Evolutionary conservation across 1,140 invertebrate genomes (phyloP), one percentile per base, ranked within the genome.

Genomic region (Polypedilum pembai): DNA sequence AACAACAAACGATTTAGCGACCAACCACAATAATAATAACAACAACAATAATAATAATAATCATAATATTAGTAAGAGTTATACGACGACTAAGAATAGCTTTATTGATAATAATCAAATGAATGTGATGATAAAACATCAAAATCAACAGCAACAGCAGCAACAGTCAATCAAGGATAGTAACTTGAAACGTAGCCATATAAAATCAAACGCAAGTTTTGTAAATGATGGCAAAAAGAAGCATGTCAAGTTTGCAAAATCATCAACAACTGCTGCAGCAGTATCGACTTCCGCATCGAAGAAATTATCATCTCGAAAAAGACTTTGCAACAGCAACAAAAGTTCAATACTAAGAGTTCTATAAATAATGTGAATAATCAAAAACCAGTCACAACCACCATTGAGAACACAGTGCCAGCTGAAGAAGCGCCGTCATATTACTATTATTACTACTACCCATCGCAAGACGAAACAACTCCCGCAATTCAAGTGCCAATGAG

Each of bases 211-310:
- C 4, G n/a, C 45, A 56, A 56, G 12, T 5, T 33, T 33, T 56
- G 15, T 8, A 8, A 56, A 15, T 15, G n/a, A 56, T 56, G n/a
- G 12, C 45, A 56, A 56, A 56, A 56, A 33, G 24, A 33, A 69
- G 65, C 65, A 69, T 21, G 65, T 69, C 1, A 69, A 69, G 18
- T 69, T 69, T 69, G 17, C 17, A 21, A 69, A 69, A 69, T 69
- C 65, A 2, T 69, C 17, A 20, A 8, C 17, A n/a, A 69, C 12
- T n/a, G 12, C 45, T n/a, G 15, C 45, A 56, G n/a, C n/a, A 4
- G 10, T 12, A 56, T 56, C 45, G 15, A 56, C 45, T n/a, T 56
- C 45, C 8, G 8, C 41, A 56, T 56, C 45, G n/a, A 56, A 4
- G 45, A 56, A 12, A 56, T n/a, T 56, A 15, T n/a, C 12, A 56